These are phyloP conservation scores for Chrysotoxum bicinctum DNA, from an alignment of 2,888 invertebrate species.

Conservation along the genomic window DNA sequence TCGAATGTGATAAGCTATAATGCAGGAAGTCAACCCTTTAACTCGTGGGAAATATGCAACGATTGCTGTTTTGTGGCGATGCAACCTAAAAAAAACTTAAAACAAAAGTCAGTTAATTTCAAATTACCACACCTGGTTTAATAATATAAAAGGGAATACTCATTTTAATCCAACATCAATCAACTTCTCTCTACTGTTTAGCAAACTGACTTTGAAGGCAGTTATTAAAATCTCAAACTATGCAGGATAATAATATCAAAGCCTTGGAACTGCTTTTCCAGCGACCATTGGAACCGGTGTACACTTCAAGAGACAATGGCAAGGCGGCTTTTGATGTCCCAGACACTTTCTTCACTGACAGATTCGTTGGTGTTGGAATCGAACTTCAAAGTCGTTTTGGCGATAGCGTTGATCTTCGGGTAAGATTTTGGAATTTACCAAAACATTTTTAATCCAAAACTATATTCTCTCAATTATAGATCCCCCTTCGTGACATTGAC, in stretches of 20 bases:
- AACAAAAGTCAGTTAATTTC: background rate
- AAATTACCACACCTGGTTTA: background rate
- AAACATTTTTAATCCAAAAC: background rate
- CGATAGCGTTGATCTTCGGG: constrained; percentile 71
- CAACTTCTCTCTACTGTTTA: background rate
- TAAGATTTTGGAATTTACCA: constrained; percentile 13
- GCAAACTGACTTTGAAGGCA: background rate
- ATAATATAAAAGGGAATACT: background rate
- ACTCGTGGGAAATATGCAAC: background rate
- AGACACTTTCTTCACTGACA: constrained; percentile 72
- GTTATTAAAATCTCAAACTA: background rate
- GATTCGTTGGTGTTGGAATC: constrained; percentile 66
- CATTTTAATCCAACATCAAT: background rate
- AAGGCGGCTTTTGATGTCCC: constrained; percentile 74
- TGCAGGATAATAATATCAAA: constrained; percentile 42
- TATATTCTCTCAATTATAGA: constrained; percentile 55
- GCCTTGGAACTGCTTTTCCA: constrained; percentile 73
- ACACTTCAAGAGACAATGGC: constrained; percentile 74
- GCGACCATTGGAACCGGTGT: constrained; percentile 74
- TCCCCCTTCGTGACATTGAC: constrained; percentile 77
- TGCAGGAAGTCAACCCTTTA: background rate
- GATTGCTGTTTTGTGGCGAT: background rate
- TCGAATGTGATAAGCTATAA: background rate
- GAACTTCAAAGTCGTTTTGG: constrained; percentile 74
- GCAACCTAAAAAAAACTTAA: background rate